Percentiles rank a stretch among this genome's conserved stretches.
Evolutionary conservation across 2,888 invertebrate species (phyloP).

Genomic region (Conistra vaccinii): DNA sequence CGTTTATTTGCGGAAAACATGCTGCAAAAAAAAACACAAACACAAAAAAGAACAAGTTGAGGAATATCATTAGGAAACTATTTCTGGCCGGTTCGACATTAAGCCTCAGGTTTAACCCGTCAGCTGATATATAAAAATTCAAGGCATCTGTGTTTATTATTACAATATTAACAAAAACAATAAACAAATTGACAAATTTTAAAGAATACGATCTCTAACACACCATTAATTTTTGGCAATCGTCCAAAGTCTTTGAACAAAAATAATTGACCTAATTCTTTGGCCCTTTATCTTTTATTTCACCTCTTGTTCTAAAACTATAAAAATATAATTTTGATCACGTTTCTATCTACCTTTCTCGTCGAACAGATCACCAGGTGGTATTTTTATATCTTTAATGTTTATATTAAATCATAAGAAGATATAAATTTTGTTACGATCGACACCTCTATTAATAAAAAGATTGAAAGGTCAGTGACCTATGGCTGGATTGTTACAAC

Average conservation of each 20-base stretch:
- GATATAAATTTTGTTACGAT: not conserved
- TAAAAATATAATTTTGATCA: slow-evolving; percentile 4
- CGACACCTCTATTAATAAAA: slow-evolving; percentile 27
- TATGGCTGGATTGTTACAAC: slow-evolving; percentile 37
- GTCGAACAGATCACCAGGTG: slow-evolving; percentile 1
- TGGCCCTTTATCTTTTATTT: slow-evolving; percentile 31
- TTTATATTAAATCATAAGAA: slow-evolving; percentile 28
- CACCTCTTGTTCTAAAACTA: slow-evolving; percentile 29
- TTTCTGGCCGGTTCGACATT: not conserved
- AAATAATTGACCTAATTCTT: slow-evolving; percentile 52
- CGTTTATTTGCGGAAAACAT: too few relatives aligned
- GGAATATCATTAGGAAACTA: not conserved
- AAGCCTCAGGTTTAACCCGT: not conserved
- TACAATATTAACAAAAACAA: slow-evolving; percentile 25
- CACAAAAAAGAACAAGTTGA: too few relatives aligned
- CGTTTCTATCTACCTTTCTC: not conserved
- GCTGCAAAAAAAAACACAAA: too few relatives aligned
- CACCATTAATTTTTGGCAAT: slow-evolving; percentile 37
- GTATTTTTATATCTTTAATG: slow-evolving; percentile 5
- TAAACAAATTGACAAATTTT: slow-evolving; percentile 48
- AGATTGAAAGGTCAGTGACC: slow-evolving; percentile 46
- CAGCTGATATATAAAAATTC: slow-evolving; percentile 2
- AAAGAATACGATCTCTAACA: slow-evolving; percentile 23
- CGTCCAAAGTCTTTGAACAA: slow-evolving; percentile 44
- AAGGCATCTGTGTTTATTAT: slow-evolving; percentile 11